Conservation (phyloP, 2,113 vertebrate species). For the Pterocles gutturalis region DNA sequence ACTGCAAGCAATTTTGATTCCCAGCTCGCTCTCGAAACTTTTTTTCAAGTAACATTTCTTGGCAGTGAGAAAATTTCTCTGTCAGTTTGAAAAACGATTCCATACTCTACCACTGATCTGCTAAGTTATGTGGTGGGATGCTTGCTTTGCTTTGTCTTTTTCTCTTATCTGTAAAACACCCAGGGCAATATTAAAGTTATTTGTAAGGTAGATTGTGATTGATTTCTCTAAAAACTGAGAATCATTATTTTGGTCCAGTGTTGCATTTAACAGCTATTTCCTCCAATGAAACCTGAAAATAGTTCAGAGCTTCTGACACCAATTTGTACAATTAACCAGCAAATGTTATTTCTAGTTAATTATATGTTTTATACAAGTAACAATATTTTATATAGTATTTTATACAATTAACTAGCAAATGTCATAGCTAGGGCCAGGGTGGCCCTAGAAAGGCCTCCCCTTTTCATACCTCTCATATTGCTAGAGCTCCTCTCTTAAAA, state of each 20-base stretch:
- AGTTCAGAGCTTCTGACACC: background rate
- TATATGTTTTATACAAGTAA: background rate
- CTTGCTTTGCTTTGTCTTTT: background rate
- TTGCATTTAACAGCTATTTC: background rate
- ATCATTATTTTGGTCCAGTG: background rate
- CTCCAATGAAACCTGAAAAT: background rate
- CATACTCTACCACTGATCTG: background rate
- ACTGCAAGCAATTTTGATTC: background rate
- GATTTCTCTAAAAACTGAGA: background rate
- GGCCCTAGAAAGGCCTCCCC: accelerated
- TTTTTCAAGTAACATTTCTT: background rate
- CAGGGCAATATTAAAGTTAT: background rate
- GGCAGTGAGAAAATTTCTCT: background rate
- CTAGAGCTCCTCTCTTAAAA: background rate
- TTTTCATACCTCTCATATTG: background rate
- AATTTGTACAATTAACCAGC: background rate
- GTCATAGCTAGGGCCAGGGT: accelerated
- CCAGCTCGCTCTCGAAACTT: background rate
- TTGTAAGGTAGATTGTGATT: too few relatives aligned
- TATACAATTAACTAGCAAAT: background rate
- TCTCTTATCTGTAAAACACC: background rate
- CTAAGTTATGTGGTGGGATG: background rate
- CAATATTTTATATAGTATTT: background rate
- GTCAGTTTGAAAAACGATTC: background rate
- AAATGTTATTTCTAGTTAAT: too few relatives aligned